Base-by-base conservation (phyloP, 2,888 invertebrate species). In the Agapostemon virescens region DNA sequence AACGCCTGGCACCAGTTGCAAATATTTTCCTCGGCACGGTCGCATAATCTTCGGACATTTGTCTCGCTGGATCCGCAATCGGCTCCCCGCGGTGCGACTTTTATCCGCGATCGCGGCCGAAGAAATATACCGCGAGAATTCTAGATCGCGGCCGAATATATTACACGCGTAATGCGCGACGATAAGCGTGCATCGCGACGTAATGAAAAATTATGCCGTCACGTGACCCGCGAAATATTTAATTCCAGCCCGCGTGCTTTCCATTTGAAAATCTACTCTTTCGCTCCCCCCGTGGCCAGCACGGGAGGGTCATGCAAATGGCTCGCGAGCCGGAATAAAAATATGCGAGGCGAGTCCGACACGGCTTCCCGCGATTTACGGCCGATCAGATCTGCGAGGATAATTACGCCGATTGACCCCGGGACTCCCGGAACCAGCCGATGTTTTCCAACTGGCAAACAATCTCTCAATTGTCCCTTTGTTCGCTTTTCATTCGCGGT, bases 191-290 rank as follows among this genome's bases (percentile, higher is more conserved):
- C 68, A 69, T 72, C 77, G 68, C 70, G 49, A 23, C 55, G 26
- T 36, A 45, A 79, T 81, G 79, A 79, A 79, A 81, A 70, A 81
- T 81, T 63, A 70, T 69, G 30, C 36, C 42, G 40, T 70, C 69
- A 79, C 79, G 74, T 74, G 74, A 69, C 67, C 42, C 33, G n/a
- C 49, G 67, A 79, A 79, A 74, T 67, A 79, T 79, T 79, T 73
- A 70, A 74, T 70, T 63, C 38, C n/a, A 1, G 6, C 20, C 17
- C n/a, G 45, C 42, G 40, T 20, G 40, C 30, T 52, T 40, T 42
- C 20, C 38, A 23, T 69, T 49, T 20, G 58, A 33, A 40, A 33
- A 49, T 63, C 33, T 26, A 30, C 52, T 40, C 17, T 72, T 17
- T 9, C 52, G 33, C 49, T 38, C 11, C n/a, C n/a, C 45, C 26